phyloP scores from a whole-genome alignment of 1,140 invertebrate genomes.

The Drosophila kikkawai region DNA sequence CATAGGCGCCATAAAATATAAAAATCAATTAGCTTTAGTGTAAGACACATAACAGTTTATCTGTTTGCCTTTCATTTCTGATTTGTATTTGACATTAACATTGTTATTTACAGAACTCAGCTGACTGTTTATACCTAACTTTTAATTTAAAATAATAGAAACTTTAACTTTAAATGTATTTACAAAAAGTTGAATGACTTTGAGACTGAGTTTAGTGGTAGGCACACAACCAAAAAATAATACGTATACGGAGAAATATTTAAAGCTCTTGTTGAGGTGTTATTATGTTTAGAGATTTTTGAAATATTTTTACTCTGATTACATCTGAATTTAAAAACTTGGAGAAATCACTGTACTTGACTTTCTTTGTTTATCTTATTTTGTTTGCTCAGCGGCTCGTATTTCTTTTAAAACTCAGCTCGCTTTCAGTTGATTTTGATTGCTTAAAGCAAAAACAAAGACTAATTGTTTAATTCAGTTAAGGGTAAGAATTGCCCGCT shows the following conservation, averaged over 20 bases:
- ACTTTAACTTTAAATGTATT: not conserved
- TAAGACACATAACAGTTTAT: not conserved
- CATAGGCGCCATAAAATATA: not conserved
- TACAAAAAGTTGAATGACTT: conserved; percentile 5
- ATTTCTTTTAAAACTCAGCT: conserved; percentile 71
- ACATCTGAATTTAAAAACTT: not conserved
- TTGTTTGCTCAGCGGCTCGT: conserved; percentile 42
- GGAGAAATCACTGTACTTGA: conserved; percentile 39
- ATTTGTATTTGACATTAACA: not conserved
- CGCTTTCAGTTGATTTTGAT: conserved; percentile 51
- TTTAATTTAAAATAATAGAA: not conserved
- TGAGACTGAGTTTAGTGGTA: not conserved
- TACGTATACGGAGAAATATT: not conserved
- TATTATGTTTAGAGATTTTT: not conserved
- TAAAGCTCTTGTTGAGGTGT: not conserved
- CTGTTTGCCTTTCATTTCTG: not conserved
- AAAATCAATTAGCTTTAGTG: not conserved
- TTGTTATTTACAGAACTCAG: not conserved
- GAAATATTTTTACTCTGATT: not conserved
- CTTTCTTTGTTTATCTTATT: conserved; percentile 74
- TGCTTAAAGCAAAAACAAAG: conserved; percentile 57
- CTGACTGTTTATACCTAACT: conserved; percentile 1
- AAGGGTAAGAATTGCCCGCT: conserved; percentile 26
- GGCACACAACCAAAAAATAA: not conserved
- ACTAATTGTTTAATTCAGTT: conserved; percentile 47